Evolutionary conservation across 2,797 vertebrate species (phyloP).

Genomic region (Tarsius wallacei): DNA sequence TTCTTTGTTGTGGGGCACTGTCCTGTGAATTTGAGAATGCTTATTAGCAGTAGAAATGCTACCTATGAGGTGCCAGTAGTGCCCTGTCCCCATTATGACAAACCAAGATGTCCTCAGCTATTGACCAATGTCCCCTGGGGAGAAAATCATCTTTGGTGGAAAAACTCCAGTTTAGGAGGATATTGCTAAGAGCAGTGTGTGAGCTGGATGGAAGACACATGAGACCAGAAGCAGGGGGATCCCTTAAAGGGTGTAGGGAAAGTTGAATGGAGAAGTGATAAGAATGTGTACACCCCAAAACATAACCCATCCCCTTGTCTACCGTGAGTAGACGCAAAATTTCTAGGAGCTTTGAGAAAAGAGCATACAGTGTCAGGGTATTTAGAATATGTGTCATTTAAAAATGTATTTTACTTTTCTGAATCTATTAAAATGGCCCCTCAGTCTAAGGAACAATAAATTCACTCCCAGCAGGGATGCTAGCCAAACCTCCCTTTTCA

Average conservation of each 20-base stretch:
- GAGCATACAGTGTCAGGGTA: background rate
- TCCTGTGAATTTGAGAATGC: background rate
- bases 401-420: slow-evolving; percentile 53
- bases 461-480: background rate
- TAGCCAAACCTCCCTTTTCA: slow-evolving; percentile 19
- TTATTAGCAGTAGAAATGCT: too few relatives aligned
- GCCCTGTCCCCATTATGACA: background rate
- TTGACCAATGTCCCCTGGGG: background rate
- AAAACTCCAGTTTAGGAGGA: background rate
- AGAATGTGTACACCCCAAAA: background rate
- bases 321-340: background rate
- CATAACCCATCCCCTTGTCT: too few relatives aligned
- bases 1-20: background rate
- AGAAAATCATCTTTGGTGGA: background rate
- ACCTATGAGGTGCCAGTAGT: background rate
- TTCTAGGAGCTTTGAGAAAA: background rate
- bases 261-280: fast-evolving
- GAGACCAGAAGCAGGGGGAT: background rate
- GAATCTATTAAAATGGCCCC: slow-evolving; percentile 40
- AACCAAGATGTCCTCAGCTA: background rate
- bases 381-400: background rate
- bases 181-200: background rate
- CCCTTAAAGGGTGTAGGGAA: background rate
- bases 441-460: background rate
- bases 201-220: fast-evolving